Conservation (phyloP, 1,140 invertebrate species). For the Rhagoletis pomonella region DNA sequence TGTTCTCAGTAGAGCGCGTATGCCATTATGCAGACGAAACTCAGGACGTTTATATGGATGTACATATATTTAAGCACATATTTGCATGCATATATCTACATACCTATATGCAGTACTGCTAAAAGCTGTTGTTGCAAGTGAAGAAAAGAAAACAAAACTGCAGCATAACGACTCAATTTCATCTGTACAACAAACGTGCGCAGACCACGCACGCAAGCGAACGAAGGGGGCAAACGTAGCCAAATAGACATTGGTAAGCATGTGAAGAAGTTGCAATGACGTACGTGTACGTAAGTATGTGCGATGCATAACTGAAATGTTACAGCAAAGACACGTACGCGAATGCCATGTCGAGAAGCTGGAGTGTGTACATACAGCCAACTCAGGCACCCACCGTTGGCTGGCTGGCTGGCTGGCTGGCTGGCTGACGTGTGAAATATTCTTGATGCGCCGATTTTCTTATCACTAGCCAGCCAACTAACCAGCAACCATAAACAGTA, state of each 20-base stretch:
- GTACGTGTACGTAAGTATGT: background rate
- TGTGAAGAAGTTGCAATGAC: background rate
- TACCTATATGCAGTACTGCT: background rate
- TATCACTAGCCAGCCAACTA: background rate
- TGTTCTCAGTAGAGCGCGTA: background rate
- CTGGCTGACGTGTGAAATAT: background rate
- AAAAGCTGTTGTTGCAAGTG: background rate
- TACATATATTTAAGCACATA: background rate
- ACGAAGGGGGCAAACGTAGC: no score
- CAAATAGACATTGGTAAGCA: background rate
- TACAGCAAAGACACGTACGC: background rate
- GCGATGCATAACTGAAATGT: background rate
- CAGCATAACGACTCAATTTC: slow-evolving; percentile 10
- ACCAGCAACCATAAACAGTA: background rate
- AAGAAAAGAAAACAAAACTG: background rate
- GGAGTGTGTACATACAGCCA: no score
- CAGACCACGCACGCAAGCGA: no score
- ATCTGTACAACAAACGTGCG: background rate
- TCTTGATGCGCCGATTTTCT: background rate
- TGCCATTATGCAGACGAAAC: background rate
- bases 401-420: background rate
- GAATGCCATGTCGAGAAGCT: background rate
- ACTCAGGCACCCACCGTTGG: background rate
- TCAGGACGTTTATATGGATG: no score
- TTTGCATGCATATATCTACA: background rate